Base-by-base conservation (phyloP, 2,888 invertebrate species). In the Aphrophora alni region DNA sequence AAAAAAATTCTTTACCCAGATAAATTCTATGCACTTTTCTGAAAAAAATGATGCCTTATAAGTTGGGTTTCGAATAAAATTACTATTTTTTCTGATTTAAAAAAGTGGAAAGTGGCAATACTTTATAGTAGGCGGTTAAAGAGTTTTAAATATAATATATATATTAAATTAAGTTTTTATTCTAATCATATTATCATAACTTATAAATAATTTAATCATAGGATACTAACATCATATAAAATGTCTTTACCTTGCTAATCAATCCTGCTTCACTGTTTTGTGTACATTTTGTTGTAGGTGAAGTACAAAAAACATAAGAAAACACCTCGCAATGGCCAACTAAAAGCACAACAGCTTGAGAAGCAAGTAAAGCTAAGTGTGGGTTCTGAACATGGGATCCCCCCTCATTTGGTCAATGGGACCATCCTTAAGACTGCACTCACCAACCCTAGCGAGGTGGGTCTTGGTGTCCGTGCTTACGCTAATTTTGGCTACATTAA, bases 291-390 rank as follows among this genome's bases (percentile, higher is more conserved):
- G 4, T 82, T 84, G 74, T 86, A 92, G 92, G 97, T 98, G 77
- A 98, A 98, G 91, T 98, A 98, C 90, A 98, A 97, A 90, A 98
- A 98, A 89, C 97, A 98, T 91, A 97, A 97, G 92, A 95, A 97
- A 89, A 92, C 91, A 90, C 85, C 93, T 92, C 87, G 91, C 86
- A 87, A 89, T 86, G 87, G 88, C 77, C 87, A 89, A 84, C 83
- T 87, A 84, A 87, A 88, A 86, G 82, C 86, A 82, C 80, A 78
- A 38, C 80, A 80, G 27, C 74, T 74, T 2, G 83, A 83, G 59
- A 82, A 87, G 84, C 86, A 87, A 79, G 73, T 70, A 26, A 80
- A 75, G 26, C 33, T 73, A 24, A 38, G 72, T 4, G 73, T 79
- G 25, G 82, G 87, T 84, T 87, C 87, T 80, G 88, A 88, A 85